A percentile compares a stretch with the other conserved stretches of the same genome.
These are phyloP conservation scores for Eulemur rufifrons DNA, from an alignment of 2,113 vertebrate genomes.

Conservation along the genomic window DNA sequence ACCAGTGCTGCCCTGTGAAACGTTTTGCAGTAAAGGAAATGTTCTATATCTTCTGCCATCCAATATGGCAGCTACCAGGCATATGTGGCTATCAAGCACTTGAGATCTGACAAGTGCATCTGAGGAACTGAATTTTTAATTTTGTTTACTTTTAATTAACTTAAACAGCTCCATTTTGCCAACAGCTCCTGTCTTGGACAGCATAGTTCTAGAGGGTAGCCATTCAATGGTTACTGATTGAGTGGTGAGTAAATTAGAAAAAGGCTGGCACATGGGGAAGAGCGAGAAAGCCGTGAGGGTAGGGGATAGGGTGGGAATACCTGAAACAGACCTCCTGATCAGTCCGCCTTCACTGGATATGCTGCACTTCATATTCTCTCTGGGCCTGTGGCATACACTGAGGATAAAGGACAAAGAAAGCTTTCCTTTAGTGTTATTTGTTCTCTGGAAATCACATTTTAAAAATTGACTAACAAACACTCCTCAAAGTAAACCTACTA, in stretches of 20 bases:
- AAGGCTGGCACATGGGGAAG: neutral
- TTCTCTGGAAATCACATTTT: neutral
- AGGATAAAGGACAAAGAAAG: neutral
- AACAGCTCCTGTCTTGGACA: neutral
- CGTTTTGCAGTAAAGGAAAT: neutral
- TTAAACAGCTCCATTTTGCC: neutral
- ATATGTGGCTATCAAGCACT: neutral
- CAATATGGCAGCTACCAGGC: neutral
- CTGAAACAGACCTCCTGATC: neutral
- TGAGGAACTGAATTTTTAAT: neutral
- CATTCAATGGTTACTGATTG: neutral
- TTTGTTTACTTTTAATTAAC: neutral
- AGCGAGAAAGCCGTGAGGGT: neutral
- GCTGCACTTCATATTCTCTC: neutral
- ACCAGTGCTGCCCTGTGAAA: neutral
- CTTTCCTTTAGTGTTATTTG: neutral
- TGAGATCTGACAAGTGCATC: neutral
- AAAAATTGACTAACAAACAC: neutral
- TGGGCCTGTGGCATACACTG: neutral
- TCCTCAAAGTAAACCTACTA: neutral
- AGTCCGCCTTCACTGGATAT: too few species aligned
- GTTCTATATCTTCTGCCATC: neutral
- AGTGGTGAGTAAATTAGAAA: neutral
- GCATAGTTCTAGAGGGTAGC: neutral
- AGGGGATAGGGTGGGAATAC: fast-evolving